phyloP scores from a whole-genome alignment of 2,888 invertebrate species.

The Pyrgus malvae region DNA sequence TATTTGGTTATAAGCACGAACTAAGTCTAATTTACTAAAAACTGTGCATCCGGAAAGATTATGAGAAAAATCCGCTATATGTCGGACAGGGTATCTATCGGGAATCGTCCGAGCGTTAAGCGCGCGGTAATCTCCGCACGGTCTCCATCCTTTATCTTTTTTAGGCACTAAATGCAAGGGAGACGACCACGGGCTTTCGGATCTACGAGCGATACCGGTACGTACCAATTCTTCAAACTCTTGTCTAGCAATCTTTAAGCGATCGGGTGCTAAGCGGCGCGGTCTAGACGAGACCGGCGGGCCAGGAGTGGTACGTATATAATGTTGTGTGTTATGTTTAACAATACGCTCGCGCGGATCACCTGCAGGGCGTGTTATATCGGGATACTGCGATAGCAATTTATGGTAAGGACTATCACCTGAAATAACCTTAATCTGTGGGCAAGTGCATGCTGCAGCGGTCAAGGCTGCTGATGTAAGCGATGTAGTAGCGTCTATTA shows the following conservation, averaged over 20 bases:
- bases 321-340: not conserved
- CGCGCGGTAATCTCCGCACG: conserved; percentile 22
- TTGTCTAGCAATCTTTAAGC: not conserved
- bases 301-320: not conserved
- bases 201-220: not conserved
- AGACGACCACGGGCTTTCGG: too few relatives aligned
- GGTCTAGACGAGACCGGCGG: not conserved
- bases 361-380: not conserved
- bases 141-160: conserved; percentile 25
- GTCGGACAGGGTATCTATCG: conserved; percentile 15
- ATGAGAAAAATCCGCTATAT: conserved; percentile 25
- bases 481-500: not conserved
- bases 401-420: not conserved
- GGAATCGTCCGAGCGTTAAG: conserved; percentile 22
- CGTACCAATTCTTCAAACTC: not conserved
- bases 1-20: conserved; percentile 49
- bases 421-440: not conserved
- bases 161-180: conserved; percentile 20
- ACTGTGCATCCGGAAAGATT: conserved; percentile 11
- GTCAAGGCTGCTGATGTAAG: not conserved
- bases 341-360: not conserved
- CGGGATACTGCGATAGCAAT: not conserved
- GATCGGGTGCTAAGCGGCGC: not conserved
- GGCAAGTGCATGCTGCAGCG: not conserved
- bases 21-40: conserved; percentile 18